Evolutionary conservation across 2,797 vertebrate genomes (phyloP).

Genomic region (Cuculus canorus): DNA sequence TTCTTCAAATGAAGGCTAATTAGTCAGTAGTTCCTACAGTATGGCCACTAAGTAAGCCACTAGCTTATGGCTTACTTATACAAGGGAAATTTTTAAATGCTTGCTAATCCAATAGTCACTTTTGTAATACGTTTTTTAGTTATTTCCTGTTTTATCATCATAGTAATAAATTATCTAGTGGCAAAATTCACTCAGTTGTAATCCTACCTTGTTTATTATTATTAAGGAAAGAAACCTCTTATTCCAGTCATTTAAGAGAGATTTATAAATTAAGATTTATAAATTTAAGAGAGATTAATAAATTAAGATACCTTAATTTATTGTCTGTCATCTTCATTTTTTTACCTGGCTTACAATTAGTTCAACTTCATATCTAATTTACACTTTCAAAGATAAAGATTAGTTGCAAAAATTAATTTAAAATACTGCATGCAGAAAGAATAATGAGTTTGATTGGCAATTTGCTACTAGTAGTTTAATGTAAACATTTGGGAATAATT

Average conservation of each 20-base stretch:
- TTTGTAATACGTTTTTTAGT: constrained; percentile 4
- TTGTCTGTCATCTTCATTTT: not conserved
- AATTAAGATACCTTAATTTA: not conserved
- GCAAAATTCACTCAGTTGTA: not conserved
- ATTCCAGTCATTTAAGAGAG: not conserved
- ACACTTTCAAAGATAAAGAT: not conserved
- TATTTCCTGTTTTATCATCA: constrained; percentile 38
- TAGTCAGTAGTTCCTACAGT: not conserved
- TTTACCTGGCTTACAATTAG: not conserved
- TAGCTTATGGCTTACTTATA: not conserved
- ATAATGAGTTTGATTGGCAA: not conserved
- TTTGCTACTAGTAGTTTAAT: not conserved
- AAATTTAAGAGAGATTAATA: not conserved
- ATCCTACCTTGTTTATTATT: not conserved
- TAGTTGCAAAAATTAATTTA: not conserved
- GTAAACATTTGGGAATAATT: not conserved
- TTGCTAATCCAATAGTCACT: not conserved
- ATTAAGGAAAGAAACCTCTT: not conserved
- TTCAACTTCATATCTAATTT: not conserved
- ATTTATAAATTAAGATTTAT: no score
- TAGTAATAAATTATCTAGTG: not conserved
- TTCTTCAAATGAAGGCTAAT: constrained; percentile 1
- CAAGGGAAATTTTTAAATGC: constrained; percentile 14
- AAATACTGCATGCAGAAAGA: not conserved
- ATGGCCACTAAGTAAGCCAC: not conserved